These are phyloP conservation scores for Gambusia yucatana DNA, from an alignment of 2,797 vertebrate species.

Conservation along the genomic window DNA sequence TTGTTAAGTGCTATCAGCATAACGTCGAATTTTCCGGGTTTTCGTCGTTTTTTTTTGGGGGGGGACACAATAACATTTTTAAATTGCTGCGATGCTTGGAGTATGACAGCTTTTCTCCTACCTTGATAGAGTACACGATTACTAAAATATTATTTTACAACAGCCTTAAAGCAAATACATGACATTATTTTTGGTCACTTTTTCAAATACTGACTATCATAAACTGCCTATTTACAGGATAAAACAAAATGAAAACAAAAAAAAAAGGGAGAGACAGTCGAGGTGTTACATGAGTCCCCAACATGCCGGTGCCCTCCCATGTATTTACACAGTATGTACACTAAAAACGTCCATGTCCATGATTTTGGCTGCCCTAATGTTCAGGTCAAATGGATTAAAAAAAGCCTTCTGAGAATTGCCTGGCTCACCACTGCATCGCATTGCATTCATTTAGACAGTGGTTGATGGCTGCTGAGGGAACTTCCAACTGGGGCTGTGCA, in stretches of 20 bases:
- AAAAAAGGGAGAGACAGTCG: conserved; percentile 17
- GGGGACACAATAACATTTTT: no score
- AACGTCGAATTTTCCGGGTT: no score
- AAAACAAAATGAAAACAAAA: conserved; percentile 27
- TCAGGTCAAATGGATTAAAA: conserved; percentile 59
- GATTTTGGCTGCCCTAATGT: conserved; percentile 43
- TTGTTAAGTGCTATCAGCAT: no score
- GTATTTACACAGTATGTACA: conserved; percentile 48
- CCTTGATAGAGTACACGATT: no score
- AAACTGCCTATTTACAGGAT: not conserved
- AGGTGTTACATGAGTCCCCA: conserved; percentile 51
- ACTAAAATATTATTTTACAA: no score
- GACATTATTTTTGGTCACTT: not conserved
- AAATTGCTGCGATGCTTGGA: no score
- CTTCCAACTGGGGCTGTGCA: not conserved
- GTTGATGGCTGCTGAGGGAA: conserved; percentile 34
- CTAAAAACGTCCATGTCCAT: conserved; percentile 35
- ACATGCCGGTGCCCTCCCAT: conserved; percentile 37
- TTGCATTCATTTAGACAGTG: conserved; percentile 31
- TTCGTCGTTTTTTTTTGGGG: no score
- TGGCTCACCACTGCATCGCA: conserved; percentile 20
- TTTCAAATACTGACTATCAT: not conserved
- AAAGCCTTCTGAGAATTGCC: conserved; percentile 72
- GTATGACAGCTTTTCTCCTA: no score
- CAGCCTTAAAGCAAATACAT: no score